Conservation (phyloP, 2,113 vertebrate genomes). For the Stercorarius parasiticus region DNA sequence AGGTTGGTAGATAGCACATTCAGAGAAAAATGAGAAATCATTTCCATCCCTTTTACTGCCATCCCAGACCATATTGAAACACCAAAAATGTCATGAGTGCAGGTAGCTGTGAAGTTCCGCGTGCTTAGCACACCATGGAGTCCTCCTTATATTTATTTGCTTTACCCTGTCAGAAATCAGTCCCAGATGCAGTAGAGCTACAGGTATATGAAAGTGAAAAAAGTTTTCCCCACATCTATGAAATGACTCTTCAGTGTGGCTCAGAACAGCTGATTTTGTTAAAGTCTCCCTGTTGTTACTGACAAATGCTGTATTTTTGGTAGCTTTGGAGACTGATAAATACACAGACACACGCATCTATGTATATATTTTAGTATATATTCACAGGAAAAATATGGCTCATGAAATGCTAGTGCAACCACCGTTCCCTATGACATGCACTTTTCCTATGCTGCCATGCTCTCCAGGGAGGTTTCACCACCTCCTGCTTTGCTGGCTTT, state of each 20-base stretch:
- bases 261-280: not conserved
- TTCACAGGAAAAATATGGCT: not conserved
- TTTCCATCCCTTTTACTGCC: not conserved
- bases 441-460: not conserved
- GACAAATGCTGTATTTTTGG: not conserved
- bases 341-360: not conserved
- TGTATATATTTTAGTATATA: not conserved
- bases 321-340: not conserved
- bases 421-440: not conserved
- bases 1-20: not conserved
- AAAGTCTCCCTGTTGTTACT: not conserved
- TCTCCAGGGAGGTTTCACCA: not conserved
- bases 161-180: not conserved
- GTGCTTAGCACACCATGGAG: fast-evolving
- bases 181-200: not conserved
- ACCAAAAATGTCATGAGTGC: not conserved
- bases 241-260: not conserved
- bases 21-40: not conserved
- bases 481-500: not conserved
- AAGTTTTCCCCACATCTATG: not conserved
- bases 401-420: not conserved
- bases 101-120: not conserved
- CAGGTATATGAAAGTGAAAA: not conserved
- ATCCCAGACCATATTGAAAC: not conserved
- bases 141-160: not conserved